Percentiles rank a stretch among this genome's conserved stretches.
phyloP scores from a whole-genome alignment of 2,113 vertebrate genomes.

The Clupea harengus region DNA sequence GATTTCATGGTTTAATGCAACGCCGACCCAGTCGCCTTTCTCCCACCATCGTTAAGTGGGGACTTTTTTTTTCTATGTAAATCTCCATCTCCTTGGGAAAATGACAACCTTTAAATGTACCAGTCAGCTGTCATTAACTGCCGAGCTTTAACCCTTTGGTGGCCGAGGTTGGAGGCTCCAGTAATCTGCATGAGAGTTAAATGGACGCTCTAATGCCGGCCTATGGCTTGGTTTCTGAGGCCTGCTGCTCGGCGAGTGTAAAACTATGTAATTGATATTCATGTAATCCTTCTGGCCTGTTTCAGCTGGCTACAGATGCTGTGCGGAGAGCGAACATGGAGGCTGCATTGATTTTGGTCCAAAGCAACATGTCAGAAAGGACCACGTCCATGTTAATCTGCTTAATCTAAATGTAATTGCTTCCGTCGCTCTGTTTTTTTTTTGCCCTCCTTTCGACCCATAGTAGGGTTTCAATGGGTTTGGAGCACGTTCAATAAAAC shows the following conservation, averaged over 20 bases:
- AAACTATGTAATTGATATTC: slow-evolving; percentile 25
- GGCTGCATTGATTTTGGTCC: slow-evolving; percentile 15
- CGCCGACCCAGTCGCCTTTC: not conserved
- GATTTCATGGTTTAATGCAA: slow-evolving; percentile 13
- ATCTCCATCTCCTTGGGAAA: not conserved
- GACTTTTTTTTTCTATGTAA: not conserved
- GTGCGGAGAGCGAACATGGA: not conserved
- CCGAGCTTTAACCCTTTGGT: not conserved
- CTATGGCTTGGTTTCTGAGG: not conserved
- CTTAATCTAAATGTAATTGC: slow-evolving; percentile 53
- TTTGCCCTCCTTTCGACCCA: slow-evolving; percentile 1
- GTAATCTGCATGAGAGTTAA: slow-evolving; percentile 3
- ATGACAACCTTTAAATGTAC: not conserved
- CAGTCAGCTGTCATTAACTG: not conserved
- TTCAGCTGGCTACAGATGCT: slow-evolving; percentile 34
- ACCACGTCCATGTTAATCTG: slow-evolving; percentile 41
- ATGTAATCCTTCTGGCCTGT: slow-evolving; percentile 27
- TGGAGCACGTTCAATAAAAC: slow-evolving; percentile 26
- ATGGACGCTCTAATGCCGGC: not conserved
- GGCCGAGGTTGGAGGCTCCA: not conserved
- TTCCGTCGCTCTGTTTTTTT: slow-evolving; percentile 6
- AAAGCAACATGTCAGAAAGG: slow-evolving; percentile 16
- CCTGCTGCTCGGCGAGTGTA: not conserved
- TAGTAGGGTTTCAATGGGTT: not conserved
- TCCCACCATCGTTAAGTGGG: not conserved